Evolutionary conservation across 1,140 invertebrate species (phyloP).

Genomic region (Cryptotermes secundus): DNA sequence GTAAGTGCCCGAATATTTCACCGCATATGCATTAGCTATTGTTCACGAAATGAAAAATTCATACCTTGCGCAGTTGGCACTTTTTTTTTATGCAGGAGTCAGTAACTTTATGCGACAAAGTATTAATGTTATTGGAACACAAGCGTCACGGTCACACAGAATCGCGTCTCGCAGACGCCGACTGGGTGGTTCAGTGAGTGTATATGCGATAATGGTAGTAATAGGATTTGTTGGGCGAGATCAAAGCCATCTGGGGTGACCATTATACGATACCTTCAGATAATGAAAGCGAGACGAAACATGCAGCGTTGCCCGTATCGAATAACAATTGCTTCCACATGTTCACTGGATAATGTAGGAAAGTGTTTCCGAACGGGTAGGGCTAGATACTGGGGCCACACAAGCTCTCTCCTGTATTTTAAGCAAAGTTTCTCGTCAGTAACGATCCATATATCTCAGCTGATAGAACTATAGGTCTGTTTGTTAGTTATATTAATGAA

Average conservation of each 20-base stretch:
- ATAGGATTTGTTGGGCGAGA: neutral
- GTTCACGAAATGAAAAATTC: neutral
- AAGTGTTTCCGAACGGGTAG: no score
- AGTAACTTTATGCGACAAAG: neutral
- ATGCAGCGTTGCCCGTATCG: neutral
- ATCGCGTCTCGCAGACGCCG: neutral
- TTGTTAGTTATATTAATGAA: no score
- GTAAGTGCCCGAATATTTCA: neutral
- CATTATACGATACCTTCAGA: neutral
- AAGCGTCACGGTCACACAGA: neutral
- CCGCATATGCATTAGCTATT: neutral
- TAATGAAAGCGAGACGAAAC: neutral
- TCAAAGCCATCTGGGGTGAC: neutral
- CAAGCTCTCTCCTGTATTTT: no score
- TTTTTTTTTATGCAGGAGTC: neutral
- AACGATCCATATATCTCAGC: no score
- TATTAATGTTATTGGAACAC: neutral
- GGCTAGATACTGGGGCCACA: no score
- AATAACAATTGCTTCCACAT: no score
- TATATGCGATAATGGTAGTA: neutral
- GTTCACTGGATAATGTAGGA: no score
- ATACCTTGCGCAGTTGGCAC: neutral
- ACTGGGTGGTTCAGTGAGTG: neutral
- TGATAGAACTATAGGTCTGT: no score
- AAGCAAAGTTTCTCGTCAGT: no score